Evolutionary conservation across 2,888 invertebrate genomes (phyloP), one percentile per base, ranked within the genome.

Genomic region (Sinhomidia bicolor): DNA sequence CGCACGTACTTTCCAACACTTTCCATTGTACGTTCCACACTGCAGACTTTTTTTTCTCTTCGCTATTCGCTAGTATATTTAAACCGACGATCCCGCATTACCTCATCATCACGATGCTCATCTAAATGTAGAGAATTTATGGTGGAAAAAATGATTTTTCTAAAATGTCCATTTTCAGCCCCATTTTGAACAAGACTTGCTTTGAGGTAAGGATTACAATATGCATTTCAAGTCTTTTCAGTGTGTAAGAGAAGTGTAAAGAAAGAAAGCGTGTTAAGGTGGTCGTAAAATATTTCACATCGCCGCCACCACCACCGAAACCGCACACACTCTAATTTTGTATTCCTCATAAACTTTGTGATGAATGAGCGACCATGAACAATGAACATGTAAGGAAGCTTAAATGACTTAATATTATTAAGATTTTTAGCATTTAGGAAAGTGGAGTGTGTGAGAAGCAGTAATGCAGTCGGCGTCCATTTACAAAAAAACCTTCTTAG

Each of bases 281-380:
- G 44, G 36, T 41, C 62, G 60, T 80, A 80, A 80, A 80, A 60
- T 62, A 80, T 80, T 62, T 80, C 80, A 80, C 80, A 60, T n/a
- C n/a, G n/a, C n/a, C n/a, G n/a, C n/a, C n/a, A n/a, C 80, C 80
- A 41, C 60, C 60, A 60, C 26, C 26, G 10, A 60, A 80, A 80
- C 78, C 78, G 54, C 78, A 78, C 78, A 62, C 36, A 14, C 36
- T 62, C 80, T 26, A 10, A 57, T 54, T 54, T 54, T 54, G 54
- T 17, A 54, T 54, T 54, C 60, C 7, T n/a, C 62, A 80, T 80
- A 80, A 80, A 80, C 41, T 80, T 60, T 60, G 23, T 29, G 51
- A 29, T 51, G 54, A 51, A 44, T 65, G 65, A 36, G 12, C 44
- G 14, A 36, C 36, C 68, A 36, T 36, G 32, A 29, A 51, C 29